Percentiles rank a stretch among this genome's conserved stretches.
Conservation (phyloP, 2,797 vertebrate species). For the Semaprochilodus insignis region DNA sequence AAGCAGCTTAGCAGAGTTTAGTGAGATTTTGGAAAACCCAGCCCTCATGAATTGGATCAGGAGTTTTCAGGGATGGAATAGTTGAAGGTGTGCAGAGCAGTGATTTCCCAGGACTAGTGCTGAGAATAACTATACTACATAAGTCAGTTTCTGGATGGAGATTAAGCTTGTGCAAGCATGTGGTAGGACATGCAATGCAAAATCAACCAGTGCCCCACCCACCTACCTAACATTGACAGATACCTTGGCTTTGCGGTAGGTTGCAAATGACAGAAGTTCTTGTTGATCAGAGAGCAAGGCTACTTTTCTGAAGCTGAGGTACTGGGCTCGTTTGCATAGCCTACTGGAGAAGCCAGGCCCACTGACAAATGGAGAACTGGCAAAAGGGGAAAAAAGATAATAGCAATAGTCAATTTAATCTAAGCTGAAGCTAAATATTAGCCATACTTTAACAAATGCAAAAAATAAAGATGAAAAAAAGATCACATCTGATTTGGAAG, state of each 20-base stretch:
- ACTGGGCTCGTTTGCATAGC: conserved; percentile 80
- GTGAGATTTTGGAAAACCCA: too few relatives aligned
- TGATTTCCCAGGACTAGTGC: not conserved
- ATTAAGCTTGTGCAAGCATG: not conserved
- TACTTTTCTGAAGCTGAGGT: conserved; percentile 71
- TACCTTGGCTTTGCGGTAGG: conserved; percentile 78
- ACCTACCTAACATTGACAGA: not conserved
- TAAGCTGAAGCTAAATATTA: too few relatives aligned
- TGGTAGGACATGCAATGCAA: not conserved
- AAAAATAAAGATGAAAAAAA: too few relatives aligned
- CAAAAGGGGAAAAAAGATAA: conserved; percentile 24
- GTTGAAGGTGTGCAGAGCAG: not conserved
- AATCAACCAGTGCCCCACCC: not conserved
- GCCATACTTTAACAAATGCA: too few relatives aligned
- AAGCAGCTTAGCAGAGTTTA: too few relatives aligned
- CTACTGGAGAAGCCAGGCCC: conserved; percentile 75
- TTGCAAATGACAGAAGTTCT: conserved; percentile 68
- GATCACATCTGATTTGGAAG: too few relatives aligned
- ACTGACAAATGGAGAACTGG: conserved; percentile 78
- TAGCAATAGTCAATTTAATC: too few relatives aligned
- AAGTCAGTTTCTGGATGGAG: not conserved
- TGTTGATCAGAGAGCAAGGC: conserved; percentile 64
- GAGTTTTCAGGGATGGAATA: not conserved
- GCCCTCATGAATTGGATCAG: not conserved
- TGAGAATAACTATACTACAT: not conserved